phyloP scores from a whole-genome alignment of 2,888 invertebrate genomes.

The Xanthorhoe spadicearia region DNA sequence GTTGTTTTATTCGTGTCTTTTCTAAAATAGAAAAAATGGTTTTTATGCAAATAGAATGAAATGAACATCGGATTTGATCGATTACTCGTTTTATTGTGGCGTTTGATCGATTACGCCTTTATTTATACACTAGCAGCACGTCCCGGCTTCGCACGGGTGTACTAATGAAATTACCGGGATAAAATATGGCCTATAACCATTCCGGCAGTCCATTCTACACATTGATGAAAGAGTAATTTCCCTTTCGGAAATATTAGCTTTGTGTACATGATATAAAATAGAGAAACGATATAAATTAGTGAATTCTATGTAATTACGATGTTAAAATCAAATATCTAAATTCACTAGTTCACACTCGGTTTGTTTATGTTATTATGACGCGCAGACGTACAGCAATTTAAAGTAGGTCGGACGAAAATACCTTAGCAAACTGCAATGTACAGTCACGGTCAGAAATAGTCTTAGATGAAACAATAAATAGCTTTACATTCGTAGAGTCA shows the following conservation, averaged over 20 bases:
- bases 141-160: no score
- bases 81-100: no score
- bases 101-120: no score
- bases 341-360: constrained; percentile 1
- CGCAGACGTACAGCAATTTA: constrained; percentile 14
- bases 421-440: constrained; percentile 3
- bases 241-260: neutral
- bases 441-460: neutral
- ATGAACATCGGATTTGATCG: no score
- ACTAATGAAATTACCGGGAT: no score
- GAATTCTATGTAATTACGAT: neutral
- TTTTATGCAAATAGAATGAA: no score
- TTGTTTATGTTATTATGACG: constrained; percentile 3
- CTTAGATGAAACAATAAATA: neutral
- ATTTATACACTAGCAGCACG: no score
- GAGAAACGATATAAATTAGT: neutral
- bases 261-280: neutral
- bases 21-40: neutral
- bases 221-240: no score
- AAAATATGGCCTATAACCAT: no score
- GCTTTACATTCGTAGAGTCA: neutral
- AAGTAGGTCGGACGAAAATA: constrained; percentile 31
- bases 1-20: neutral
- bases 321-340: neutral
- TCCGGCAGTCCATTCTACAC: no score